phyloP scores from a whole-genome alignment of 1,140 invertebrate species.

The Maconellicoccus hirsutus region DNA sequence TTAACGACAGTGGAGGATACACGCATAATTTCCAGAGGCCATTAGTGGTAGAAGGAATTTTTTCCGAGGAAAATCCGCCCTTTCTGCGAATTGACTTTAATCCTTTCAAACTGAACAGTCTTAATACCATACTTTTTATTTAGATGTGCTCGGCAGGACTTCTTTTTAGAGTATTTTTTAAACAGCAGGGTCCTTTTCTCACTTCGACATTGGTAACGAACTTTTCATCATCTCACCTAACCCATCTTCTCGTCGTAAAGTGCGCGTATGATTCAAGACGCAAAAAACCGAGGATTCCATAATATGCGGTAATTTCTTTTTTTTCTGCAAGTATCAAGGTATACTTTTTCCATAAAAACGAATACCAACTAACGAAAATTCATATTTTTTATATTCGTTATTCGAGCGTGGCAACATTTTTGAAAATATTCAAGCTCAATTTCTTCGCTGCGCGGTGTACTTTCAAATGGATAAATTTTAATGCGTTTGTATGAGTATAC shows the following conservation, averaged over 20 bases:
- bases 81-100: not conserved
- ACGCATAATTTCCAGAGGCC: constrained; percentile 5
- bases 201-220: not conserved
- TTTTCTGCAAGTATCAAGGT: too few relatives aligned
- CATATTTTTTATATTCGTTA: too few relatives aligned
- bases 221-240: not conserved
- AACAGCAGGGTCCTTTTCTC: not conserved
- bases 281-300: too few relatives aligned
- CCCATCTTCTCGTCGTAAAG: not conserved
- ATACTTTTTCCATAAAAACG: too few relatives aligned
- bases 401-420: too few relatives aligned
- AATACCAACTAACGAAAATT: too few relatives aligned
- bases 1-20: constrained; percentile 3
- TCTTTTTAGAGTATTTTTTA: not conserved
- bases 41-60: constrained; percentile 5
- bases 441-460: too few relatives aligned
- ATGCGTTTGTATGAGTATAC: too few relatives aligned
- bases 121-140: not conserved
- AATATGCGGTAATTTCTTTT: too few relatives aligned
- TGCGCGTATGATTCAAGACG: too few relatives aligned
- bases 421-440: too few relatives aligned
- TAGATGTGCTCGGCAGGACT: not conserved
- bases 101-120: not conserved
- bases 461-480: too few relatives aligned
- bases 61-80: not conserved